Evolutionary conservation across 2,797 vertebrate genomes (phyloP), one percentile per base, ranked within the genome.

Genomic region (Argyrosomus regius): DNA sequence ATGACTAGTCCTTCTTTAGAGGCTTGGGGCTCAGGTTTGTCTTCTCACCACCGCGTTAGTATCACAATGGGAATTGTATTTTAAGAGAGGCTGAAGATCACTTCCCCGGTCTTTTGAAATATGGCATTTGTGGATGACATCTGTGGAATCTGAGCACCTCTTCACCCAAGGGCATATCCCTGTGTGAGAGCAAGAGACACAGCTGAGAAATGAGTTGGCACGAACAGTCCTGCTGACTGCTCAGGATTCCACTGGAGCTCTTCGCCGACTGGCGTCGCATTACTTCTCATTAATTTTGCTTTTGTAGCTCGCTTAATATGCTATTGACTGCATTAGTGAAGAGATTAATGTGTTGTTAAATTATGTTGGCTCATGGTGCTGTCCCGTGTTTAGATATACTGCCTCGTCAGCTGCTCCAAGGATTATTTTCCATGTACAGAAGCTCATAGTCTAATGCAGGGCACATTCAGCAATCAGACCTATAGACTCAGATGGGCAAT

Each of bases 261-360:
- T 91, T 69, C 75, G 66, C 59, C 6, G 77, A 75, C 88, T 74
- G 70, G 72, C 86, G 88, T 94, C 75, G 59, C 82, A 89, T 95
- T 95, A 88, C 89, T 85, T 94, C 87, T 92, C 94, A 95, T 96
- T 95, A 94, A 95, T 96, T 95, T 95, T 82, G 66, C 88, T 95
- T 96, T 95, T 93, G 93, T 94, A 94, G 89, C 92, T 95, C 87
- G 83, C 94, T 94, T 96, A 94, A 95, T 95, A 95, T 92, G 82
- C 59, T 95, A 96, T 96, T 95, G 94, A 96, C 95, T 94, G 85
- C 90, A 96, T 95, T 95, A 95, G 83, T 82, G 93, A 94, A 94
- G 94, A 91, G 92, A 96, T 96, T 96, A 96, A 96, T 94, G 92
- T 90, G 78, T 92, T 94, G 95, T 95, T 95, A 95, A 96, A 96